These are phyloP conservation scores for Ibidorhyncha struthersii DNA, from an alignment of 2,113 vertebrate species.

Conservation along the genomic window DNA sequence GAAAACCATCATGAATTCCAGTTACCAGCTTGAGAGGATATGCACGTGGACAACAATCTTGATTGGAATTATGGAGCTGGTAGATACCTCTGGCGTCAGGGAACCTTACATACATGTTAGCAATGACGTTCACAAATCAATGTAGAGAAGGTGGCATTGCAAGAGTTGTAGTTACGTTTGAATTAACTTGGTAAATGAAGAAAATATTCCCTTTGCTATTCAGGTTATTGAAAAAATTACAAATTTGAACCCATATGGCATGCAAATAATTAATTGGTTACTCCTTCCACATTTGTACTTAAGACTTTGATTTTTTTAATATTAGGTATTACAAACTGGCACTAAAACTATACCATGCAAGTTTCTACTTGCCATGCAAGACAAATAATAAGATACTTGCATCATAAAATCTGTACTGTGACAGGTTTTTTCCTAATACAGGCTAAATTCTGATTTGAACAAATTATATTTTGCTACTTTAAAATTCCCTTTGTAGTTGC, in stretches of 20 bases:
- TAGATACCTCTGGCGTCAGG: not conserved
- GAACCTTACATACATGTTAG: not conserved
- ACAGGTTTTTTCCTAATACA: not conserved
- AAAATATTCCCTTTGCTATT: not conserved
- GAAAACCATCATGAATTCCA: not conserved
- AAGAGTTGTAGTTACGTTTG: not conserved
- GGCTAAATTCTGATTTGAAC: not conserved
- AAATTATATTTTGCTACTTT: not conserved
- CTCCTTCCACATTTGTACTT: not conserved
- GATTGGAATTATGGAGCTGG: not conserved
- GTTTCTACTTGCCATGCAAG: not conserved
- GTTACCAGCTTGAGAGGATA: not conserved
- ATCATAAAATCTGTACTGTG: not conserved
- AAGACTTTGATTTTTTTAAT: not conserved
- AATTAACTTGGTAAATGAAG: not conserved
- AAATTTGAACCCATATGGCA: not conserved
- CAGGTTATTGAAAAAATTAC: not conserved
- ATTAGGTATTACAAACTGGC: not conserved
- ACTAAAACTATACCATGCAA: not conserved
- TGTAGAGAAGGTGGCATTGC: not conserved
- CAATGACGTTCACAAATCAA: not conserved
- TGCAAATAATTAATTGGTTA: not conserved
- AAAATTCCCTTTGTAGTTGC: not conserved
- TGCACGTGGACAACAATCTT: not conserved
- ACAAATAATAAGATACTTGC: not conserved